Percentiles rank a stretch among this genome's conserved stretches.
Evolutionary conservation across 2,113 vertebrate genomes (phyloP).

Genomic region (Cichladusa arquata): DNA sequence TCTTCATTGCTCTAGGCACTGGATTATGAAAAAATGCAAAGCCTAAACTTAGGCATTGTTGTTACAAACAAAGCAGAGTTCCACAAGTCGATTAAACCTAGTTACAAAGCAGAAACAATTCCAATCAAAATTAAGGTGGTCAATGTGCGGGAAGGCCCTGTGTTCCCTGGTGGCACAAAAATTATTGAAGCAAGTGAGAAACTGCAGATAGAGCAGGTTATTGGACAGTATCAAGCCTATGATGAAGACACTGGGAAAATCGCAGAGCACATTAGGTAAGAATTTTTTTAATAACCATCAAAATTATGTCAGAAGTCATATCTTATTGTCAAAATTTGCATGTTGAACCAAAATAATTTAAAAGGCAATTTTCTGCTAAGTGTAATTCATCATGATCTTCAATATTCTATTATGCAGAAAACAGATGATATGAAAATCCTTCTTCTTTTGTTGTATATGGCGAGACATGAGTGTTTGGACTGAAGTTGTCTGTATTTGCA

Average conservation of each 20-base stretch:
- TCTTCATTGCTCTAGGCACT: constrained; percentile 58
- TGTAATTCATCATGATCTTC: background rate
- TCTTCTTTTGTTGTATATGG: background rate
- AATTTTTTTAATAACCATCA: background rate
- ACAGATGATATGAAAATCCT: background rate
- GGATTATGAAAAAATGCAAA: constrained; percentile 74
- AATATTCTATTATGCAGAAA: background rate
- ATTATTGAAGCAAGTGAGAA: constrained; percentile 53
- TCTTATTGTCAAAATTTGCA: background rate
- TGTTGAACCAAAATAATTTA: background rate
- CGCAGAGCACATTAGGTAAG: constrained; percentile 67
- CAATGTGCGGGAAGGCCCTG: constrained; percentile 73
- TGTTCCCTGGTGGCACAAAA: constrained; percentile 63
- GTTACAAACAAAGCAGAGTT: constrained; percentile 80
- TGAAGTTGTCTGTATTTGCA: background rate
- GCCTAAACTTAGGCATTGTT: constrained; percentile 62
- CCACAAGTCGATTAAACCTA: constrained; percentile 71
- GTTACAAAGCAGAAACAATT: constrained; percentile 55
- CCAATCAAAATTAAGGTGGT: constrained; percentile 75
- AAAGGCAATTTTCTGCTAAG: background rate
- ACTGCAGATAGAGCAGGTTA: background rate
- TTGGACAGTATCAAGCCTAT: constrained; percentile 75
- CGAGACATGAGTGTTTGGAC: background rate
- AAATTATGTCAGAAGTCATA: background rate
- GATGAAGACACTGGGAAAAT: constrained; percentile 71